Conservation (phyloP, 2,797 vertebrate species). For the Nasua narica region DNA sequence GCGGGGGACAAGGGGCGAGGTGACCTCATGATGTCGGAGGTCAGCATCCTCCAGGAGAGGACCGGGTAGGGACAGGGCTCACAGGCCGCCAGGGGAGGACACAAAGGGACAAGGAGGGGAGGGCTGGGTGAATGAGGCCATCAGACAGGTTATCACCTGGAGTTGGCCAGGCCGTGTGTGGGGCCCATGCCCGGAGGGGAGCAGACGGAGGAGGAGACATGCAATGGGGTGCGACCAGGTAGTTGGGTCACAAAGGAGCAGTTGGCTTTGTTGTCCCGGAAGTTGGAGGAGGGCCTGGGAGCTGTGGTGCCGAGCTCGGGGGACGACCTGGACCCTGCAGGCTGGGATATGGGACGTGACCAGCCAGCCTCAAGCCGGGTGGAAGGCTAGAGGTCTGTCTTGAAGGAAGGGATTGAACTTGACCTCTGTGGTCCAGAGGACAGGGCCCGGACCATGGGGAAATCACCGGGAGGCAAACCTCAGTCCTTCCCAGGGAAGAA, state of each 20-base stretch:
- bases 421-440: not conserved
- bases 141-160: not conserved
- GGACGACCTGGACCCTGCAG: accelerated
- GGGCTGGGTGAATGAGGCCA: not conserved
- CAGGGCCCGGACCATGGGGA: not conserved
- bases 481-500: accelerated
- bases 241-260: not conserved
- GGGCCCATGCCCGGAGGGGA: not conserved
- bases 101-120: not conserved
- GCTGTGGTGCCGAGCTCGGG: not conserved
- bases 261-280: not conserved
- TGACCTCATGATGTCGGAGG: not conserved
- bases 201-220: not conserved
- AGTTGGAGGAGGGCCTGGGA: too few species aligned
- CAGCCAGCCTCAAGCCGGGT: not conserved
- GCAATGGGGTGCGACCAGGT: not conserved
- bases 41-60: too few species aligned
- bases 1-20: not conserved
- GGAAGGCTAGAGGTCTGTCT: too few species aligned
- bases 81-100: not conserved
- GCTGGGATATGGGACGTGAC: not conserved
- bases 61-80: not conserved
- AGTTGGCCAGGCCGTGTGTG: not conserved
- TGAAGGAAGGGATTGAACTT: not conserved
- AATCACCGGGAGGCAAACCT: accelerated